Base-by-base conservation (phyloP, 2,888 invertebrate species). In the Sminthurinus aureus region DNA sequence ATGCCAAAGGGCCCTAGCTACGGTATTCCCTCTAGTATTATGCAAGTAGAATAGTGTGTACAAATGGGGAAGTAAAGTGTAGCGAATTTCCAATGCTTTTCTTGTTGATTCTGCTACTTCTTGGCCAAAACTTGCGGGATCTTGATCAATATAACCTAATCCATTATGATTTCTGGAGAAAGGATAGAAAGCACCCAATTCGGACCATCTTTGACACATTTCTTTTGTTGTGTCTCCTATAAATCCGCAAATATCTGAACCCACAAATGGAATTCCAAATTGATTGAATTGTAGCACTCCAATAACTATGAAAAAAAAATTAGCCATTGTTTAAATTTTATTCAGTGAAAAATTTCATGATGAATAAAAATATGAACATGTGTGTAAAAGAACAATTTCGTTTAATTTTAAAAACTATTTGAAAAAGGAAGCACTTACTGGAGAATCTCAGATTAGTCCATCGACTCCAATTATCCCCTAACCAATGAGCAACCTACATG, bases 71-170 rank as follows among this genome's bases (percentile, higher is more conserved):
- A 96, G 91, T 18, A 96, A 90, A 3, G 92, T 91, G 90, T 96
- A 96, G 58, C 96, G 93, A 74, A 93, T 92, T 0, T 91, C 90
- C 0, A 95, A 91, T 0, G 95, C 94, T 64, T 91, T 91, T 83
- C 92, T 92, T 0, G 94, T 93, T 0, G 95, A 94, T 12, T 90
- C 90, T 12, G 94, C 92, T 22, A 95, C 95, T 73, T 91, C 91
- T 0, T 92, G 91, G 0, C 96, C 95, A 89, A 96, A 91, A 20
- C 93, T 93, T 3, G 93, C 96, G 0, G 97, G 96, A 92, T 97
- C 96, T 92, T 97, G 96, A 67, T 94, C 94, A 81, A 80, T 9
- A 76, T 82, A 51, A 26, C 85, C 87, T 8, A 84, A 69, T n/a
- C 69, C 86, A 83, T 91, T 91, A 87, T 91, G 91, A 82, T 89